Percentiles rank a stretch among this genome's conserved stretches.
These are phyloP conservation scores for Ariopsis seemanni DNA, from an alignment of 2,113 vertebrate genomes.

Conservation along the genomic window DNA sequence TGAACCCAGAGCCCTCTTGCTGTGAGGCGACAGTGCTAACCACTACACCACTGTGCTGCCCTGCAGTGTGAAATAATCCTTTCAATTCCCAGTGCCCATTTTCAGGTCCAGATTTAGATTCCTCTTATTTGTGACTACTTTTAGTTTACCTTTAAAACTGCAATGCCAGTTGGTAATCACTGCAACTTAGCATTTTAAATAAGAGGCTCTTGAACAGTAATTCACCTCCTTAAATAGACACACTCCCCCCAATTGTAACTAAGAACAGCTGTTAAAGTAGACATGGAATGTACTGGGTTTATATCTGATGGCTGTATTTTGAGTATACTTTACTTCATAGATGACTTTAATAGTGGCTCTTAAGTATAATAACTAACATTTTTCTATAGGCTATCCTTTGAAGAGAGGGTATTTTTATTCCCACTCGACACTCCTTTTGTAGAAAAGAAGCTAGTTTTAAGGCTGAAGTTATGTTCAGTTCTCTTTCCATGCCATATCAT, in stretches of 20 bases:
- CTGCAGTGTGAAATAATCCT: neutral
- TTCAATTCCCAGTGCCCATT: neutral
- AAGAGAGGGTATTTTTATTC: neutral
- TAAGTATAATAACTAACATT: neutral
- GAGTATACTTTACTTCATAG: neutral
- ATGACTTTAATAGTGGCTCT: neutral
- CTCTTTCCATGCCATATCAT: constrained; percentile 16
- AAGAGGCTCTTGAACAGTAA: neutral
- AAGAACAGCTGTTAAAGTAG: neutral
- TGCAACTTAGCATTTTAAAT: neutral
- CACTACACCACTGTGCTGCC: no score
- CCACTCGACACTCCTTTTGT: neutral
- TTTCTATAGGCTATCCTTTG: neutral
- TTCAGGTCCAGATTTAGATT: neutral
- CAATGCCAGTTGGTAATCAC: neutral
- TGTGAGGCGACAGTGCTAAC: no score
- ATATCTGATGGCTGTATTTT: neutral
- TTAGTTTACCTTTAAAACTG: neutral
- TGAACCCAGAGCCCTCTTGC: no score
- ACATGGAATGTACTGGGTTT: neutral
- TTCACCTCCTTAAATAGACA: neutral
- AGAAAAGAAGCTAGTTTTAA: neutral
- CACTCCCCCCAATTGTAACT: neutral
- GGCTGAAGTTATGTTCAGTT: neutral
- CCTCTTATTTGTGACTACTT: neutral